Evolutionary conservation across 2,888 invertebrate genomes (phyloP).

Genomic region (Lithosia quadra): DNA sequence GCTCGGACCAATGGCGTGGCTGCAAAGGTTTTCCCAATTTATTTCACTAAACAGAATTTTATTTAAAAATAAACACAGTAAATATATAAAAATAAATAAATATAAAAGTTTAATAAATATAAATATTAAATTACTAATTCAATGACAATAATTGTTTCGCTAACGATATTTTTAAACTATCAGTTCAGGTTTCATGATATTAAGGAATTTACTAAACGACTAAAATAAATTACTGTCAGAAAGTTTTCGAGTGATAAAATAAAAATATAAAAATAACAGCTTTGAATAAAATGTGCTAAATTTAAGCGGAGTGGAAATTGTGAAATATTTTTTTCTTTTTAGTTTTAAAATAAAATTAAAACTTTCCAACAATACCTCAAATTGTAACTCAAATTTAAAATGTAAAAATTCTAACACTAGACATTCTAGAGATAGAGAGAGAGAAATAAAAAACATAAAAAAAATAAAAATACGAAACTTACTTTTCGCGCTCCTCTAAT

Average conservation of each 20-base stretch:
- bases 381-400: slow-evolving; percentile 19
- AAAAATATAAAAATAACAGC: slow-evolving; percentile 12
- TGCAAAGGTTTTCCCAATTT: slow-evolving; percentile 63
- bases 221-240: slow-evolving; percentile 35
- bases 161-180: not conserved
- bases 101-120: not conserved
- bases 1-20: slow-evolving; percentile 86
- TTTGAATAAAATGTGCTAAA: slow-evolving; percentile 4
- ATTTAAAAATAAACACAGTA: slow-evolving; percentile 23
- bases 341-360: slow-evolving; percentile 12
- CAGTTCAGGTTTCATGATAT: not conserved
- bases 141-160: not conserved
- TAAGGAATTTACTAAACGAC: slow-evolving; percentile 13
- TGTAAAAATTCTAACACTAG: slow-evolving; percentile 36
- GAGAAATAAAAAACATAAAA: slow-evolving; percentile 32
- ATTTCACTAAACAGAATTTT: slow-evolving; percentile 19
- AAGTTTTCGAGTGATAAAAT: slow-evolving; percentile 35
- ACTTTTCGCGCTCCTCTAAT: slow-evolving; percentile 95
- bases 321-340: not conserved
- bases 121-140: not conserved
- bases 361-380: slow-evolving; percentile 51
- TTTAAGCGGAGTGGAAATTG: slow-evolving; percentile 14
- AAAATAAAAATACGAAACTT: slow-evolving; percentile 85
- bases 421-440: slow-evolving; percentile 40
- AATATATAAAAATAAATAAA: slow-evolving; percentile 19